Evolutionary conservation across 2,113 vertebrate genomes (phyloP).

Genomic region (Melierax canorus): DNA sequence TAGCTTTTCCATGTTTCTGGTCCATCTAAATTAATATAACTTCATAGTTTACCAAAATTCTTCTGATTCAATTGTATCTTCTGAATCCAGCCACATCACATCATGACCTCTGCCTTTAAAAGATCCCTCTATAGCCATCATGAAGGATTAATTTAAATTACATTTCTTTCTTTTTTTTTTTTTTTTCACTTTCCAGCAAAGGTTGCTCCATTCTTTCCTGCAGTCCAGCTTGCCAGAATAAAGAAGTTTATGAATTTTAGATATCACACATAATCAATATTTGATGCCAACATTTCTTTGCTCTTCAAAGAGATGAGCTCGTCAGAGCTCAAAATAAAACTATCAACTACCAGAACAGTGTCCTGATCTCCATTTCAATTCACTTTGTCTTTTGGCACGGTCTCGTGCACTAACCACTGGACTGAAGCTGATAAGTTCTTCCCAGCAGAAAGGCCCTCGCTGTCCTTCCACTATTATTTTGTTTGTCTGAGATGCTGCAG

Average conservation of each 20-base stretch:
- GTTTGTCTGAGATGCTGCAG: neutral
- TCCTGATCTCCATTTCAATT: neutral
- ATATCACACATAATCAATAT: slow-evolving; percentile 31
- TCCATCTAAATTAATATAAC: neutral
- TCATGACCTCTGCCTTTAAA: neutral
- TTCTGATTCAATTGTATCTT: neutral
- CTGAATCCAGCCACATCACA: neutral
- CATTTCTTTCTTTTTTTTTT: neutral
- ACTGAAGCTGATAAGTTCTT: neutral
- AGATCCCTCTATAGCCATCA: neutral
- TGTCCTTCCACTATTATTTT: neutral
- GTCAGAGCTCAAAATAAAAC: neutral
- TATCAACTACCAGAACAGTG: neutral
- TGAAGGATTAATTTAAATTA: neutral
- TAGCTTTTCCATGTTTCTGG: neutral
- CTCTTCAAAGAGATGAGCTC: slow-evolving; percentile 29
- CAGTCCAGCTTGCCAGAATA: neutral
- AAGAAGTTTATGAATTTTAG: neutral
- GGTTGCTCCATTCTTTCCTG: neutral
- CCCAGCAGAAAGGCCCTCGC: neutral
- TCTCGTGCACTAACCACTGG: neutral
- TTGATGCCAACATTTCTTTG: neutral
- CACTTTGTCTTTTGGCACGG: neutral
- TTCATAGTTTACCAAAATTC: neutral
- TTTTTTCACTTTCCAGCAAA: neutral